These are phyloP conservation scores for Raja brachyura DNA, from an alignment of 2,113 vertebrate species.

Conservation along the genomic window DNA sequence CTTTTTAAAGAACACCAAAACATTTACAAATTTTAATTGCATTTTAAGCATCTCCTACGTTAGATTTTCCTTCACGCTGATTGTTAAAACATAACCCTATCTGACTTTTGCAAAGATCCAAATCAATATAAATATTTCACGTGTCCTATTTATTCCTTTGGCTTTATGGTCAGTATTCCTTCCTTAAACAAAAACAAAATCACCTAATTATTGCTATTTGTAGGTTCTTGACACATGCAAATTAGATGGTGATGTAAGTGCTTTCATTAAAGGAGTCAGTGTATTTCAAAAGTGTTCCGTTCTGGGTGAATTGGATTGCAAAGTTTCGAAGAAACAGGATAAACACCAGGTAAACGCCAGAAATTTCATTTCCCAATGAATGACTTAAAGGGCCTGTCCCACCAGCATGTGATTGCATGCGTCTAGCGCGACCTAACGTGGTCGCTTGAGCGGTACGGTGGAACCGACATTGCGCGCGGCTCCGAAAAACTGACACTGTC, in stretches of 20 bases:
- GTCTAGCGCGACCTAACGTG: no score
- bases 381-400: no score
- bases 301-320: neutral
- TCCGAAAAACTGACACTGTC: no score
- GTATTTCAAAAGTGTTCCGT: neutral
- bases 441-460: no score
- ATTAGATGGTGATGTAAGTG: neutral
- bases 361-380: neutral
- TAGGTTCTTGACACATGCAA: neutral
- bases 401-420: no score
- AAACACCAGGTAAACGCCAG: neutral
- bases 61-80: neutral
- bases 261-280: neutral
- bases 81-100: neutral
- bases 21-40: no score
- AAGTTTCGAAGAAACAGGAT: neutral
- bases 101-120: neutral
- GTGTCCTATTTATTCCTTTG: neutral
- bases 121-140: neutral
- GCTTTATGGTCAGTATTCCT: neutral
- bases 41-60: no score
- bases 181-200: conserved; percentile 1
- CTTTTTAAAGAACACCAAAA: neutral
- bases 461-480: no score
- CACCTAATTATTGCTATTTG: neutral